Conservation (phyloP, 2,888 invertebrate genomes). For the Caenorhabditis zanzibari region DNA sequence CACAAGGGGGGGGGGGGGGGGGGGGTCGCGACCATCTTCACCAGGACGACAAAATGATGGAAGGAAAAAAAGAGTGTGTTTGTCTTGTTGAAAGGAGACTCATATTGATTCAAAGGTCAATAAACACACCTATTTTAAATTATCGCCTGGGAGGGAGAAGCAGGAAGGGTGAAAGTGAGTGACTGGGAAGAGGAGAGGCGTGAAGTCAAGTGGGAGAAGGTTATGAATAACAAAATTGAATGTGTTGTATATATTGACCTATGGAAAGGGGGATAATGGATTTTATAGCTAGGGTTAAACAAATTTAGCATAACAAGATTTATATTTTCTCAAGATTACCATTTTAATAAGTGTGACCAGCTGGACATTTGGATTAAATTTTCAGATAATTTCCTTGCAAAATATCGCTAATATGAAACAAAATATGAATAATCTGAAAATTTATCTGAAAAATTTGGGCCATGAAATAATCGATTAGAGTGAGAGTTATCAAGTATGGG, state of each 20-base stretch:
- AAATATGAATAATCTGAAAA: too few relatives aligned
- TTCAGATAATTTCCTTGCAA: too few relatives aligned
- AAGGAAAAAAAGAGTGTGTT: conserved; percentile 28
- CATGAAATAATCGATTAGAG: too few relatives aligned
- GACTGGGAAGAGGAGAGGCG: conserved; percentile 12
- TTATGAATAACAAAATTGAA: conserved; percentile 32
- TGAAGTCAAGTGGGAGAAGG: conserved; percentile 7
- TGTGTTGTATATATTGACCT: conserved; percentile 5
- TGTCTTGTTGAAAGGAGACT: conserved; percentile 39
- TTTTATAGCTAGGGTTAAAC: not conserved
- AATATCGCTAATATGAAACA: too few relatives aligned
- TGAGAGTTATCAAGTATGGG: too few relatives aligned
- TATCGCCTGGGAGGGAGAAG: conserved; percentile 32
- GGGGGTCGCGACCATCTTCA: conserved; percentile 1
- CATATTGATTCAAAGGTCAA: conserved; percentile 62
- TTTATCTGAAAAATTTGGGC: too few relatives aligned
- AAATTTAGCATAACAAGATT: not conserved
- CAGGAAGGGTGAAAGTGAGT: conserved; percentile 1
- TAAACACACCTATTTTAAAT: conserved; percentile 48
- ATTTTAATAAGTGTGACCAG: too few relatives aligned
- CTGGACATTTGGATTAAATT: too few relatives aligned
- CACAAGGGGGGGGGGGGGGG: too few relatives aligned
- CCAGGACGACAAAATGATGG: not conserved
- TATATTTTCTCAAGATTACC: not conserved
- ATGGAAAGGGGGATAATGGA: conserved; percentile 14